Conservation (phyloP, 2,888 invertebrate genomes). For the Didymodactylos carnosus region DNA sequence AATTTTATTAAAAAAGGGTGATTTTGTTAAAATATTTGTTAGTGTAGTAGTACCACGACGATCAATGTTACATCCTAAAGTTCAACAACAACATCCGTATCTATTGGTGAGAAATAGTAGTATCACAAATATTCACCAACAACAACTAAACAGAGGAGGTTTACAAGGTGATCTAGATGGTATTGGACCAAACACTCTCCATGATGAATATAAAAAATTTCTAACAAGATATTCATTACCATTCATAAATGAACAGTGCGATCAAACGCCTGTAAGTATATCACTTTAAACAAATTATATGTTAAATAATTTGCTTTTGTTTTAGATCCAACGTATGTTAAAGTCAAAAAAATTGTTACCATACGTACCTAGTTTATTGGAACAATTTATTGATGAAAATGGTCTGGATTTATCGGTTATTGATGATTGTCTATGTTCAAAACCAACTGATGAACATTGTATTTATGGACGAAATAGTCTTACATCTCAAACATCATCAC, state of each 20-base stretch:
- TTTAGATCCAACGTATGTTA: neutral
- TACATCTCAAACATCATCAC: neutral
- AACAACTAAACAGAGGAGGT: no score
- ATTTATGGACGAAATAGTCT: neutral
- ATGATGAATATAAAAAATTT: neutral
- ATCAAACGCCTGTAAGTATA: neutral
- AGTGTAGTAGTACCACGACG: neutral
- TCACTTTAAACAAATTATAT: neutral
- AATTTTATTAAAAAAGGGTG: neutral
- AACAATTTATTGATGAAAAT: neutral
- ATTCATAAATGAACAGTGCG: neutral
- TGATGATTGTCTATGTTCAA: neutral
- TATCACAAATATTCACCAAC: neutral
- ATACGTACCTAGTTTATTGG: neutral
- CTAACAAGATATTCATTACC: neutral
- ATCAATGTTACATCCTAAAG: neutral
- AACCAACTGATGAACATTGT: neutral
- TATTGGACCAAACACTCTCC: no score
- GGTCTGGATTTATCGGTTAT: neutral
- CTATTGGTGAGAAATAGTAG: neutral
- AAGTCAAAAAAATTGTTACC: neutral
- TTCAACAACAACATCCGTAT: neutral
- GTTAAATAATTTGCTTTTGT: neutral
- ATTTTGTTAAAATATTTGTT: neutral
- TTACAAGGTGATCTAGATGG: no score